Base-by-base conservation (phyloP, 2,113 vertebrate genomes). In the Bostrychus sinensis region DNA sequence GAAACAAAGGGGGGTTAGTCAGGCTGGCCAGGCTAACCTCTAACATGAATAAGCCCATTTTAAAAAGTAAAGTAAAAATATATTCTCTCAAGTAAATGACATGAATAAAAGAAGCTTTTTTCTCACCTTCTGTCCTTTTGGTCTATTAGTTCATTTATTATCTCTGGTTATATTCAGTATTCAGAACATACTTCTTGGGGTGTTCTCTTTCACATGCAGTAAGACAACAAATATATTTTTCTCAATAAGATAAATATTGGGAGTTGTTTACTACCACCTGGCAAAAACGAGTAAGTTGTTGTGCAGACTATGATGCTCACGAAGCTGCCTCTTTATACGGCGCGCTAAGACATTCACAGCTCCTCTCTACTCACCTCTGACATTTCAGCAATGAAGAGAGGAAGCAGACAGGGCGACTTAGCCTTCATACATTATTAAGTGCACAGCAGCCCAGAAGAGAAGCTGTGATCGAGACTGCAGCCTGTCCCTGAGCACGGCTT, bases 351-450 rank as follows among this genome's bases (percentile, higher is more conserved):
- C 28, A 36, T 77, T 78, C 72, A 66, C 50, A 59, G 56, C 65
- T 80, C 48, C 57, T 80, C 70, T 56, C 70, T 62, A 28, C 61
- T 69, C 69, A 86, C 72, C 79, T 69, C 67, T 89, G 80, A 86
- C 86, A 87, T 87, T 84, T 89, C 60, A 72, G 81, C 75, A 70
- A 73, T 58, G 64, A 70, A 56, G 28, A 74, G 56, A 60, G 73
- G 75, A 72, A 82, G 83, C 70, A 76, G 85, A 75, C 56, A 59
- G n/a, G 45, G 54, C 70, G 72, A 84, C 62, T 71, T 77, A 61
- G 38, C 60, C 66, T 75, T 88, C 82, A 86, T 89, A 41, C 71
- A 87, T 90, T 86, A 88, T 87, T 84, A 86, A 85, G 10, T 62
- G 63, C 41, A 46, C 5, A n/a, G 67, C 70, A 37, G 80, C 11